Evolutionary conservation across 2,888 invertebrate species (phyloP), one percentile per base, ranked within the genome.

Genomic region (Thumatha senex): DNA sequence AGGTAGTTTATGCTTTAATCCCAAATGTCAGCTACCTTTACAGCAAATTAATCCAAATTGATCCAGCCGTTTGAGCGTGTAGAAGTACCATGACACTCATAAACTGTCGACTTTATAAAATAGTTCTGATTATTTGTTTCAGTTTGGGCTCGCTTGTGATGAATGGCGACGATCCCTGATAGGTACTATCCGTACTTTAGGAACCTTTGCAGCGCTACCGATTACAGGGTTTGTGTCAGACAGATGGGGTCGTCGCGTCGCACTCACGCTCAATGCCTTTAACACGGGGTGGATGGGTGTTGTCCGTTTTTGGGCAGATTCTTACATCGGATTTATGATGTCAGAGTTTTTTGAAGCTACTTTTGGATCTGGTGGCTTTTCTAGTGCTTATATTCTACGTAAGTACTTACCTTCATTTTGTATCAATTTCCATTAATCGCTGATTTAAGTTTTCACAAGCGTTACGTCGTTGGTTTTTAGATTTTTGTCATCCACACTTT

Each of bases 111-210:
- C n/a, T n/a, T n/a, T n/a, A n/a, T n/a, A n/a, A n/a, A n/a, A n/a
- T n/a, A n/a, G n/a, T n/a, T 24, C 2, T 24, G 12, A 9, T 36
- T 36, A 13, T 42, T 15, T 31, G n/a, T 51, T 42, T 29, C 24
- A 95, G 95, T 95, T 92, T 70, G 84, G 80, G 29, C 72, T 95
- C 12, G 93, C 93, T 1, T 95, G 95, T 64, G 92, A 93, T 24
- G 91, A 87, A 88, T 96, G 96, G 96, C 94, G 93, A 58, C 85
- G 96, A 15, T 92, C 95, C 0, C 70, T 96, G 51, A 94, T 96
- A 33, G 96, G 96, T 0, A 94, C 95, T 0, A 81, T 95, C 2
- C 93, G 95, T 56, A 95, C 93, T 43, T 67, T 94, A 31, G 95
- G 95, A 10, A 94, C 94, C 48, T 92, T 95, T 66, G 78, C 93